phyloP scores from a whole-genome alignment of 2,113 vertebrate genomes.

The Microcebus ravelobensis region DNA sequence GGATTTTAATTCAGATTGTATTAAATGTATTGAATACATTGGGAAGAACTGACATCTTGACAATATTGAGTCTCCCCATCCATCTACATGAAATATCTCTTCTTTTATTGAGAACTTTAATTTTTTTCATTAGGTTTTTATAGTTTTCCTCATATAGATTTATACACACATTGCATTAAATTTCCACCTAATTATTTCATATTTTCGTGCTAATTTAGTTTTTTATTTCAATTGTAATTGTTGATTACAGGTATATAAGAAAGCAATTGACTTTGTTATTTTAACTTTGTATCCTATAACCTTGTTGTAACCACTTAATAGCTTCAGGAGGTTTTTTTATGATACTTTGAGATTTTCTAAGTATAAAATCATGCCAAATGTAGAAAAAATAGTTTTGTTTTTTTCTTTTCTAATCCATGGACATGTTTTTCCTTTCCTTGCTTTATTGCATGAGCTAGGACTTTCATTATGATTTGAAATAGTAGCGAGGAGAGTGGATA shows the following conservation, averaged over 20 bases:
- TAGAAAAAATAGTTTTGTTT: neutral
- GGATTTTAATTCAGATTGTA: neutral
- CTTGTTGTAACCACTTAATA: neutral
- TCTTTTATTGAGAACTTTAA: neutral
- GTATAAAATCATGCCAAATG: neutral
- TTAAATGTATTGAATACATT: neutral
- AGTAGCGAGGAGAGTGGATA: neutral
- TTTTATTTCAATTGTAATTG: neutral
- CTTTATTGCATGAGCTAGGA: neutral
- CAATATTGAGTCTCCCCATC: neutral
- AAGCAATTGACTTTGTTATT: neutral
- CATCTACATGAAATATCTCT: neutral
- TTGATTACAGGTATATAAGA: neutral
- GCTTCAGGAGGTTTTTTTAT: neutral
- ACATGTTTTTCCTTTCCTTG: neutral
- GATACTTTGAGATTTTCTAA: neutral
- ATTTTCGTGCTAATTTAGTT: neutral
- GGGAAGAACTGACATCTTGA: neutral
- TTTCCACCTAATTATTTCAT: neutral
- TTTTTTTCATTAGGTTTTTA: neutral
- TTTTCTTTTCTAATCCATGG: neutral
- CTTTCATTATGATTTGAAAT: neutral
- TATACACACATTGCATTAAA: neutral
- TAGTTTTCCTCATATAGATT: neutral
- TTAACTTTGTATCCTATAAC: neutral